Percentiles rank a stretch among this genome's conserved stretches.
Evolutionary conservation across 2,797 vertebrate species (phyloP).

Genomic region (Gorsachius magnificus): DNA sequence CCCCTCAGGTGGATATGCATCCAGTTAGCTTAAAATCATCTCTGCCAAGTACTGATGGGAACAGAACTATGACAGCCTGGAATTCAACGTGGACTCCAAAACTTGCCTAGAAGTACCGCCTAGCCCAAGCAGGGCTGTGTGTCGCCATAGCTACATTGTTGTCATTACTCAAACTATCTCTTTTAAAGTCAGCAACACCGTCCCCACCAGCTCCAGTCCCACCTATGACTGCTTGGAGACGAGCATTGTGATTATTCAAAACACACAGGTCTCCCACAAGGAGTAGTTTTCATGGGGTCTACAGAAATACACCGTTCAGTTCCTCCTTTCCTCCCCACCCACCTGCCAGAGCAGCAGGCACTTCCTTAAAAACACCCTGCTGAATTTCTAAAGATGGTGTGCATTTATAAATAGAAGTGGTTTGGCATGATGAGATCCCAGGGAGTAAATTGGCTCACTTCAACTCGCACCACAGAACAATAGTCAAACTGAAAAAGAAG

Average conservation of each 20-base stretch:
- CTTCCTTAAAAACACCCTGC: conserved; percentile 46
- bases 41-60: neutral
- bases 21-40: neutral
- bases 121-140: neutral
- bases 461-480: neutral
- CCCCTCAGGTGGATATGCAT: neutral
- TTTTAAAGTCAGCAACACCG: neutral
- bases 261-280: neutral
- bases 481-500: neutral
- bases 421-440: conserved; percentile 1
- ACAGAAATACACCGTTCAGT: neutral
- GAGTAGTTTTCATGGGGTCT: neutral
- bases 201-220: neutral
- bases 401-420: conserved; percentile 47
- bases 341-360: conserved; percentile 32
- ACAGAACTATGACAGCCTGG: neutral
- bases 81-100: neutral
- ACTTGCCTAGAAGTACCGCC: neutral
- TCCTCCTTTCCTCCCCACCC: conserved; percentile 58
- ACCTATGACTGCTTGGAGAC: neutral
- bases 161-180: neutral
- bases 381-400: conserved; percentile 45
- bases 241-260: neutral
- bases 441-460: neutral
- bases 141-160: neutral